phyloP scores from a whole-genome alignment of 2,888 invertebrate genomes.

The Agrotis exclamationis region DNA sequence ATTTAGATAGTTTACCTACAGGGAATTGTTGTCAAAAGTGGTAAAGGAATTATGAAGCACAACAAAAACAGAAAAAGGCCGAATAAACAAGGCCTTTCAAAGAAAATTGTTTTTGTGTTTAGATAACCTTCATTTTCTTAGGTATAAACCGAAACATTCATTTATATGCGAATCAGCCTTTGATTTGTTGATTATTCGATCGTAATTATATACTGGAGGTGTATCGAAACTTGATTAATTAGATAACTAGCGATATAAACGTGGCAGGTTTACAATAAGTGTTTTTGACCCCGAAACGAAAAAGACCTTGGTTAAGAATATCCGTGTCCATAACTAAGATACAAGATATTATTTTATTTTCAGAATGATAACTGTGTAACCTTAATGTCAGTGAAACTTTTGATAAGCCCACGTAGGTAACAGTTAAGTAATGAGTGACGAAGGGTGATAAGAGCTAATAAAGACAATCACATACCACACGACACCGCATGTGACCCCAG shows the following conservation, averaged over 20 bases:
- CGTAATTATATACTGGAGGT: slow-evolving; percentile 10
- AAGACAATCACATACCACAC: slow-evolving; percentile 56
- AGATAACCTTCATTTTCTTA: slow-evolving; percentile 43
- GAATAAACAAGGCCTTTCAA: slow-evolving; percentile 44
- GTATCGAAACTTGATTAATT: slow-evolving; percentile 5
- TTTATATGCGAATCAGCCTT: slow-evolving; percentile 21
- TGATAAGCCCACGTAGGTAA: slow-evolving; percentile 36
- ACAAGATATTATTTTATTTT: slow-evolving; percentile 20
- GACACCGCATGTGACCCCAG: slow-evolving; percentile 53
- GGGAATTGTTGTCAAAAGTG: background rate
- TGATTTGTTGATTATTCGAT: slow-evolving; percentile 16
- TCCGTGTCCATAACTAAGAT: slow-evolving; percentile 6
- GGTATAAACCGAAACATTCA: slow-evolving; percentile 25
- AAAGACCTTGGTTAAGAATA: slow-evolving; percentile 29
- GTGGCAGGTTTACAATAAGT: slow-evolving; percentile 4
- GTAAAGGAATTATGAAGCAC: background rate
- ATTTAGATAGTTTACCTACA: background rate
- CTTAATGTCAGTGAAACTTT: slow-evolving; percentile 16
- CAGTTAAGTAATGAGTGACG: slow-evolving; percentile 29
- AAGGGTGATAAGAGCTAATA: slow-evolving; percentile 57
- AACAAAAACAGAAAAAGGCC: slow-evolving; percentile 28
- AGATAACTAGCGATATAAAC: background rate
- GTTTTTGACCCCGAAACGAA: slow-evolving; percentile 34
- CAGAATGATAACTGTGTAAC: slow-evolving; percentile 29
- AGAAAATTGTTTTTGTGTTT: slow-evolving; percentile 32